A percentile compares a stretch with the other conserved stretches of the same genome.
These are phyloP conservation scores for Holcopasites calliopsidis DNA, from an alignment of 1,140 invertebrate species.

Conservation along the genomic window DNA sequence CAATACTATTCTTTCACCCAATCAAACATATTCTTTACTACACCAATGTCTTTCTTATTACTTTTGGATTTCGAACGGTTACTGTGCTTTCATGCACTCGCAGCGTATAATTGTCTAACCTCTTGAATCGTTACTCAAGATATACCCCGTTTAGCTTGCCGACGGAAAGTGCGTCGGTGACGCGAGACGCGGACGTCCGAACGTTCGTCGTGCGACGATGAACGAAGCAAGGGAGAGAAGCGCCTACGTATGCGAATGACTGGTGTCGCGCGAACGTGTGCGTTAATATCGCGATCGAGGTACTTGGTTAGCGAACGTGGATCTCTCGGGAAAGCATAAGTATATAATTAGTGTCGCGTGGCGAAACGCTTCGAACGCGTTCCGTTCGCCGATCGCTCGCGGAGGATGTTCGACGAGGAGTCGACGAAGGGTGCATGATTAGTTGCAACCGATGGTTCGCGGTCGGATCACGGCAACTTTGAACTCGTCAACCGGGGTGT, in stretches of 20 bases:
- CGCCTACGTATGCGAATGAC: neutral
- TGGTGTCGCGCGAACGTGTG: conserved; percentile 6
- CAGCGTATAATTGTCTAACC: too few species aligned
- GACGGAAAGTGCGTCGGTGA: too few species aligned
- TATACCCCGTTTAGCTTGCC: too few species aligned
- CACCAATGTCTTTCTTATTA: neutral
- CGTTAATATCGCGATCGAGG: conserved; percentile 10
- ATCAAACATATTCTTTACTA: conserved; percentile 2
- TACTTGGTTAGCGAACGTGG: conserved; percentile 37
- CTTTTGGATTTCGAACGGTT: neutral
- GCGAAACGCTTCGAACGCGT: neutral
- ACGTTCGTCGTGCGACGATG: neutral
- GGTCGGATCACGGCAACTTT: neutral
- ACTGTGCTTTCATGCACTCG: neutral
- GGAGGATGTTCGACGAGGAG: neutral
- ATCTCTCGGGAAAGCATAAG: conserved; percentile 3
- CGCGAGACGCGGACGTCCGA: neutral
- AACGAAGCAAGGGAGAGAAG: conserved; percentile 18
- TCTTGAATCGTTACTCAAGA: too few species aligned
- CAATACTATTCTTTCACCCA: conserved; percentile 20
- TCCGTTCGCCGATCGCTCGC: neutral
- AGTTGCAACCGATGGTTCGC: neutral
- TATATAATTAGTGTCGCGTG: conserved; percentile 7
- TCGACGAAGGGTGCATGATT: conserved; percentile 3
- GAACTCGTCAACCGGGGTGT: neutral